Percentiles rank a stretch among this genome's conserved stretches.
Evolutionary conservation across 2,797 vertebrate genomes (phyloP).

Genomic region (Oreochromis mossambicus): DNA sequence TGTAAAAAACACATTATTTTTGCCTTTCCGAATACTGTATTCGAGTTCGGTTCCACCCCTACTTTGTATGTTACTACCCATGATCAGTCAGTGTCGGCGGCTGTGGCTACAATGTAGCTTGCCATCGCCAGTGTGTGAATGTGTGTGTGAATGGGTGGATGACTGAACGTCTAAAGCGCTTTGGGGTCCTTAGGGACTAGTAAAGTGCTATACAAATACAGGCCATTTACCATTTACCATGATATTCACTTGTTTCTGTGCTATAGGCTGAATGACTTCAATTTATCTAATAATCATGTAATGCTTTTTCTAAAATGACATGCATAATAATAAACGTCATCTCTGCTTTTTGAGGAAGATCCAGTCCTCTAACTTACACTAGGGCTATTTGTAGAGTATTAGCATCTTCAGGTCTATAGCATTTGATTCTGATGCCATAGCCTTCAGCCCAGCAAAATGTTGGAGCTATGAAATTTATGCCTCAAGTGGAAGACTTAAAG

Average conservation of each 20-base stretch:
- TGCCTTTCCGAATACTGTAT: no score
- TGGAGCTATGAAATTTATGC: not conserved
- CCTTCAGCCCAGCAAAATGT: not conserved
- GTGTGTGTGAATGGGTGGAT: no score
- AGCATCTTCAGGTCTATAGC: not conserved
- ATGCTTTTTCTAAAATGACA: not conserved
- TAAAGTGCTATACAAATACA: no score
- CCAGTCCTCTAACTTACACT: not conserved
- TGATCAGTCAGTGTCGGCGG: no score
- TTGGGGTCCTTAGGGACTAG: no score
- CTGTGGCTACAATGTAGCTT: no score
- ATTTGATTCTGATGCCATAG: not conserved
- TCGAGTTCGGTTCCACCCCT: no score
- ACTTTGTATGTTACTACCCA: no score
- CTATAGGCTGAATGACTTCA: not conserved
- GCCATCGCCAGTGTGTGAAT: no score
- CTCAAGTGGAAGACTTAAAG: not conserved
- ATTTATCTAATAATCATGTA: not conserved
- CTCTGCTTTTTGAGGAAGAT: not conserved
- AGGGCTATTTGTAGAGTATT: not conserved
- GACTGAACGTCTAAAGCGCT: no score
- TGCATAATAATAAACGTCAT: not conserved
- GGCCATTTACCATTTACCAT: not conserved
- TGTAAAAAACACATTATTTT: no score
- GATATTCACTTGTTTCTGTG: not conserved